phyloP scores from a whole-genome alignment of 1,140 invertebrate species.

The Neodiprion pinetum region DNA sequence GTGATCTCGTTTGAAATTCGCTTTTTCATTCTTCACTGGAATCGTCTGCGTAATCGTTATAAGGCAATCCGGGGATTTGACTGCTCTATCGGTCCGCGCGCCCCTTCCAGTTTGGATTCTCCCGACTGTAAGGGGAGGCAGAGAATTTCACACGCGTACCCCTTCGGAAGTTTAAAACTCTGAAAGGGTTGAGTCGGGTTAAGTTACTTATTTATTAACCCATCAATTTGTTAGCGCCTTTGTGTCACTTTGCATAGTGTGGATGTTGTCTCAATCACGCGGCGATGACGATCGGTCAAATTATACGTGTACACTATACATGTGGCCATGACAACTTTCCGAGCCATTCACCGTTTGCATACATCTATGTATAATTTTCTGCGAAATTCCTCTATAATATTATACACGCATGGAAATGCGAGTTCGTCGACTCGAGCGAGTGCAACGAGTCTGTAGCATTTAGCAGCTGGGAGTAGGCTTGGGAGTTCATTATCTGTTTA shows the following conservation, averaged over 20 bases:
- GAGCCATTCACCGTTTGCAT: neutral
- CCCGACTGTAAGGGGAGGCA: slow-evolving; percentile 18
- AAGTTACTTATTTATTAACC: slow-evolving; percentile 59
- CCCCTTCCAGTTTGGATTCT: neutral
- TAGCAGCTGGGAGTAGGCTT: neutral
- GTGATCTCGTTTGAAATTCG: neutral
- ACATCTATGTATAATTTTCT: neutral
- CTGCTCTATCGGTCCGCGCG: slow-evolving; percentile 6
- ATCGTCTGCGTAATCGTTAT: neutral
- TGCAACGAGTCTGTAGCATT: neutral
- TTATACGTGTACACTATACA: neutral
- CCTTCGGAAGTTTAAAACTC: slow-evolving; percentile 51
- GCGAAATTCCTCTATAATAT: neutral
- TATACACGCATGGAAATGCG: neutral
- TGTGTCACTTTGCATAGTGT: slow-evolving; percentile 29
- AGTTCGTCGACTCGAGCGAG: neutral
- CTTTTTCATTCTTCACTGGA: neutral
- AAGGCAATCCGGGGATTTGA: slow-evolving; percentile 11
- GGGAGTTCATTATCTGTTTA: slow-evolving; percentile 47
- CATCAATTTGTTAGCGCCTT: slow-evolving; percentile 49
- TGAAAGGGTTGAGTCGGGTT: slow-evolving; percentile 46
- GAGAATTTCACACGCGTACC: slow-evolving; percentile 46
- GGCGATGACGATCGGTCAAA: neutral
- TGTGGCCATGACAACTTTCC: neutral
- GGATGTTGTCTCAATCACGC: slow-evolving; percentile 38